Evolutionary conservation across 2,888 invertebrate genomes (phyloP), one percentile per base, ranked within the genome.

Genomic region (Aleiodes testaceus): DNA sequence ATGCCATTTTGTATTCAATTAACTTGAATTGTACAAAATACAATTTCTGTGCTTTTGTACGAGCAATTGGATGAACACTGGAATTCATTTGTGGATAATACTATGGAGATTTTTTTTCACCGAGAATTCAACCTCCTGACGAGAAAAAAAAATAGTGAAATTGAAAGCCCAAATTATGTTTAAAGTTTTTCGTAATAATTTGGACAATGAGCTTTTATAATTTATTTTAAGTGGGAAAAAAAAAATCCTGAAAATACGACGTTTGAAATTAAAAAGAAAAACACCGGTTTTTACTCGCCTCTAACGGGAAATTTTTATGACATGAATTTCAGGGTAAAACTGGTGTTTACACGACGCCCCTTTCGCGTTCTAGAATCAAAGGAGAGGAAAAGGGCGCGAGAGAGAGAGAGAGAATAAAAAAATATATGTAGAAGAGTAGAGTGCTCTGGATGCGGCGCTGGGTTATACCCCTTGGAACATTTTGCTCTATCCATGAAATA

Each of bases 401-500:
- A 26, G 12, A 26, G 11, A 26, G 26, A 26, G 59, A 42, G 59
- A 12, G 59, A 42, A 42, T 36, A 59, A 59, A 53, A 59, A 59
- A 59, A 59, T 59, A 42, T 59, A 59, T 59, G 59, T 59, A 59
- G 59, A 66, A 53, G 53, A 42, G 64, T 64, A 59, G 36, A 42
- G 70, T 65, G 65, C 50, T 64, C 14, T 66, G 66, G 59, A 47
- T 45, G 66, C 42, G 49, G 36, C 50, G 45, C 66, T 49, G 66
- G 55, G 42, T 68, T 69, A 59, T 30, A 50, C 42, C 61, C 61
- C 67, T 47, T 20, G 63, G 18, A 45, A 70, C 55, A 70, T 52
- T 70, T 69, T 59, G 53, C 44, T 65, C 68, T 59, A 59, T 67
- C 64, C 63, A 74, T 80, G 80, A 80, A 82, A 81, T 77, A 75